Base-by-base conservation (phyloP, 1,140 invertebrate species). In the Spodoptera frugiperda region DNA sequence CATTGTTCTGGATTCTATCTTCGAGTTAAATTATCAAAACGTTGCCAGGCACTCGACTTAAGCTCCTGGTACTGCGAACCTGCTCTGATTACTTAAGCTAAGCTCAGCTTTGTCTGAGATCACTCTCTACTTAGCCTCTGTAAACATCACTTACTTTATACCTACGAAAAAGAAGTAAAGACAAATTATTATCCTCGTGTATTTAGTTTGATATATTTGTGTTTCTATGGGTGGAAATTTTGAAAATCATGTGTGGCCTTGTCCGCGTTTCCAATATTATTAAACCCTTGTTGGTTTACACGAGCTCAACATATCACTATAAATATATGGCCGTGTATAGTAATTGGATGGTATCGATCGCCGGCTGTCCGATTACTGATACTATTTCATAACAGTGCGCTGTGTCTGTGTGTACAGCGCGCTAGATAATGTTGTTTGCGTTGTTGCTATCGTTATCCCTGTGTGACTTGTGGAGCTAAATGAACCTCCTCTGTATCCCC, bases 261-360 rank as follows among this genome's bases (percentile, higher is more conserved):
- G 61, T n/a, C 21, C 15, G 12, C 61, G 12, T 48, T 67, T 46
- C 61, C 12, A 65, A 65, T 49, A 65, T 25, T 48, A 48, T 39
- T 61, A 25, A 39, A 61, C 57, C n/a, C 33, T 61, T 9, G 44
- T 65, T 65, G 19, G 48, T 65, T 65, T 25, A 67, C 63, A 67
- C 33, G 17, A 17, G 63, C 21, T 11, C 5, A n/a, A 15, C 39
- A 11, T 67, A 49, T 48, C 44, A 67, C 19, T 67, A 44, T 19
- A 63, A 19, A 39, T 63, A 44, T 44, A 63, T 25, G 19, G 46
- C 44, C 14, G 44, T 67, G 19, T 67, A 65, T 65, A 12, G 17
- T 67, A 67, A 67, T 67, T 67, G 46, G 63, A 25, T 46, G 14
- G 19, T 67, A 67, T 67, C 63, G 63, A 67, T 67, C 63, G 39